Base-by-base conservation (phyloP, 2,113 vertebrate genomes). In the Odobenus rosmarus region DNA sequence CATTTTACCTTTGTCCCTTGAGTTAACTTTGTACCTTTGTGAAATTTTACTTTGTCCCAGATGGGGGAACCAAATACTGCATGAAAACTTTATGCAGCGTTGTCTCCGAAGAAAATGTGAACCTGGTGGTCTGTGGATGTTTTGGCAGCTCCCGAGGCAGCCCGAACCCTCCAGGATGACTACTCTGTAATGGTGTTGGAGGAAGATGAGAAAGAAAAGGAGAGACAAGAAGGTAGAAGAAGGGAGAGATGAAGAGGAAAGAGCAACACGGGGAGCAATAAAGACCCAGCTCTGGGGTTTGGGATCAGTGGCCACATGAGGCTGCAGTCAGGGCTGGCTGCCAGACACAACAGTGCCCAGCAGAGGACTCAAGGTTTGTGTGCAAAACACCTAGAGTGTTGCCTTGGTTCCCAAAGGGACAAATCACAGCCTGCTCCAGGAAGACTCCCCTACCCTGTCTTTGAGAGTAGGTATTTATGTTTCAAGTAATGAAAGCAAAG, bases 401-500 rank as follows among this genome's bases (percentile, higher is more conserved):
- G 51, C 88, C 62, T 67, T 59, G n/a, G 88, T 72, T 83, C 39
- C 79, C 55, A 21, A 72, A 57, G 19, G 57, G 69, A 82, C 74
- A 93, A 33, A 36, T 64, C 55, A 36, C 57, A 69, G 79, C 16
- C 67, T 67, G 90, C 8, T 90, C 72, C 82, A 88, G 71, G 49
- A 95, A 33, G 10, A 94, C 36, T 80, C 76, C 36, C 59, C 31
- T n/a, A 39, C 33, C 28, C 74, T 31, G 39, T 57, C 28, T 93
- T 95, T 93, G 23, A 72, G 64, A 81, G 31, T 33, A 31, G 59
- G 53, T 62, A 77, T 72, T 57, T 77, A 57, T 71, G 91, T 94
- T 88, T 91, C 33, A 88, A 69, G 69, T 53, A 88, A 74, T 49
- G 26, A 90, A 93, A 87, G 76, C 49, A 90, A 87, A 86, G 62